Percentiles rank a stretch among this genome's conserved stretches.
These are phyloP conservation scores for Notodonta dromedarius DNA, from an alignment of 2,888 invertebrate species.

Conservation along the genomic window DNA sequence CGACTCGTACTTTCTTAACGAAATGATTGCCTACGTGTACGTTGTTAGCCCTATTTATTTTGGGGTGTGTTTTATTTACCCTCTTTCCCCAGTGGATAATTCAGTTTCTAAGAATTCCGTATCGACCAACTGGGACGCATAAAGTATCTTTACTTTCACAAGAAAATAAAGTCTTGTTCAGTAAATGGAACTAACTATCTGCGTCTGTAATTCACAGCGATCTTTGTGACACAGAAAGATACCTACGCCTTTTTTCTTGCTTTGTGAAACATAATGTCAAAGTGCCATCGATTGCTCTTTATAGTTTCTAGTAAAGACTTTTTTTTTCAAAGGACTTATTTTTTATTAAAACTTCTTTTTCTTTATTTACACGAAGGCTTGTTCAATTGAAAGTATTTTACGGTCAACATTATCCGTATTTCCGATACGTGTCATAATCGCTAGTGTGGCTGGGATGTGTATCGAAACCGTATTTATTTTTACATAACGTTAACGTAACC, in stretches of 20 bases:
- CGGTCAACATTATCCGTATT: no score
- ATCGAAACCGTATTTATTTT: no score
- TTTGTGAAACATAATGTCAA: constrained; percentile 8
- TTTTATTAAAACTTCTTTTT: no score
- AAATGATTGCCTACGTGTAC: constrained; percentile 82
- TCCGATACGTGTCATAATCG: no score
- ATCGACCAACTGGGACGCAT: constrained; percentile 77
- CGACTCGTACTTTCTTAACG: constrained; percentile 78
- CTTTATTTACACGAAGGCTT: no score
- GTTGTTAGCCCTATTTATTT: constrained; percentile 80
- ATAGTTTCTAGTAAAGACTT: no score
- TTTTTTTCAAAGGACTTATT: no score
- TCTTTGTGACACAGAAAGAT: neutral
- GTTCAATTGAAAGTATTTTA: no score
- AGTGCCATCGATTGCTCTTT: neutral
- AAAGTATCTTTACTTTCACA: constrained; percentile 67
- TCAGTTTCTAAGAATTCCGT: constrained; percentile 78
- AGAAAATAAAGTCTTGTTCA: constrained; percentile 41
- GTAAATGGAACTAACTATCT: constrained; percentile 32
- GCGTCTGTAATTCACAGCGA: constrained; percentile 18
- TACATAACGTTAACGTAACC: no score
- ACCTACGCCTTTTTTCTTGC: constrained; percentile 5
- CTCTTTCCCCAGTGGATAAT: constrained; percentile 76
- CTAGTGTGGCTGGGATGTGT: no score
- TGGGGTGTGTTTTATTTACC: constrained; percentile 78